Conservation (phyloP, 1,140 invertebrate species). For the Scaptomyza hsui region DNA sequence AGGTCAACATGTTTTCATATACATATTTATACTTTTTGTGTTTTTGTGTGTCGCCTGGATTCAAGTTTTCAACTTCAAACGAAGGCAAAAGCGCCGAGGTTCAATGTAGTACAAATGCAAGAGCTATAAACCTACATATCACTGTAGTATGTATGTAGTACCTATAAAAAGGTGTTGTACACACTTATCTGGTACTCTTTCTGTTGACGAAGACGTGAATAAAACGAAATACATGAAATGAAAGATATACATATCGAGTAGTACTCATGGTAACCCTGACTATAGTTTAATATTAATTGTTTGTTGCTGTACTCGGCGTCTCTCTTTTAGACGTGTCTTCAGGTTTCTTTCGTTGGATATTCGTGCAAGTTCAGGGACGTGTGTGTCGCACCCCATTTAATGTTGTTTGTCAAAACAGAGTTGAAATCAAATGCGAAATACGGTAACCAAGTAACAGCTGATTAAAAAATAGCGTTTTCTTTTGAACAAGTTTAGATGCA, state of each 20-base stretch:
- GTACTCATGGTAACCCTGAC: constrained; percentile 34
- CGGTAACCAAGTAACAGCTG: constrained; percentile 8
- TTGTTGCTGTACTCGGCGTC: background rate
- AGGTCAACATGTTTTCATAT: constrained; percentile 67
- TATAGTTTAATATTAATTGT: constrained; percentile 15
- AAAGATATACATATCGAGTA: constrained; percentile 8
- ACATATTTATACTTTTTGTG: constrained; percentile 4
- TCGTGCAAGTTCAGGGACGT: constrained; percentile 70
- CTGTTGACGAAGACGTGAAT: constrained; percentile 63
- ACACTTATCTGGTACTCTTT: constrained; percentile 37
- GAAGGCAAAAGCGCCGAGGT: constrained; percentile 24
- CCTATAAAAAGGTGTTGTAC: constrained; percentile 10
- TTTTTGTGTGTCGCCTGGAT: constrained; percentile 9
- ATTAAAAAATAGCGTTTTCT: background rate
- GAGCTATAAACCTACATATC: constrained; percentile 66
- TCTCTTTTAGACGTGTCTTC: constrained; percentile 24
- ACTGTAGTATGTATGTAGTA: background rate
- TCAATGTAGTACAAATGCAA: constrained; percentile 60
- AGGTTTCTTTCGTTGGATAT: constrained; percentile 22
- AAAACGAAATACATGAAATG: constrained; percentile 39
- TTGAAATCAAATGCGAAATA: background rate
- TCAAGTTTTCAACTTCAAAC: constrained; percentile 41
- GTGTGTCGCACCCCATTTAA: constrained; percentile 35
- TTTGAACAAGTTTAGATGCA: background rate
- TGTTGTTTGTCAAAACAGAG: constrained; percentile 11